phyloP scores from a whole-genome alignment of 2,797 vertebrate genomes.

The Pseudochromis fuscus region DNA sequence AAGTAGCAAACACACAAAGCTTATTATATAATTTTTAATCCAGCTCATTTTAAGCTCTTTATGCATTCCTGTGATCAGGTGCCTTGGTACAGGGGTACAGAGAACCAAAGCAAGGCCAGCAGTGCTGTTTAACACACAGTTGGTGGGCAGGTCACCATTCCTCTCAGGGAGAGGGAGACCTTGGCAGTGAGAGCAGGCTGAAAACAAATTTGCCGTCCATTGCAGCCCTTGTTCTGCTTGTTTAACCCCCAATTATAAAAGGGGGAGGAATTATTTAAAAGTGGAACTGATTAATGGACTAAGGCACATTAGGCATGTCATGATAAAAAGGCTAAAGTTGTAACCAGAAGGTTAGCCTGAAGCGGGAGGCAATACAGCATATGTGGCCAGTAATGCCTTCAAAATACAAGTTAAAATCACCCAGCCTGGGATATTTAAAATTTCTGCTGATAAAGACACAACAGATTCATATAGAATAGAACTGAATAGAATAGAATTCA shows the following conservation, averaged over 20 bases:
- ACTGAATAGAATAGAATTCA: no score
- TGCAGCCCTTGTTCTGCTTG: conserved; percentile 36
- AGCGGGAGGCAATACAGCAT: neutral
- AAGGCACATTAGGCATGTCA: neutral
- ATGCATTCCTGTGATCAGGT: conserved; percentile 67
- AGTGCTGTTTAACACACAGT: conserved; percentile 54
- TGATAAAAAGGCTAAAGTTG: conserved; percentile 14
- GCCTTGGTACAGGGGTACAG: conserved; percentile 50
- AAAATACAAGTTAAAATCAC: neutral
- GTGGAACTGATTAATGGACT: conserved; percentile 46
- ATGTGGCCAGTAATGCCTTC: conserved; percentile 8
- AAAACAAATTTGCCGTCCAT: conserved; percentile 41
- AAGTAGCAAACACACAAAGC: conserved; percentile 46
- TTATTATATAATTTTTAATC: conserved; percentile 73
- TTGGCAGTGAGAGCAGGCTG: conserved; percentile 40
- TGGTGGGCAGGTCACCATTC: conserved; percentile 52
- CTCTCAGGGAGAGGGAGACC: conserved; percentile 25
- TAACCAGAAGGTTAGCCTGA: conserved; percentile 13
- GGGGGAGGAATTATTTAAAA: conserved; percentile 28
- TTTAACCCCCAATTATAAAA: conserved; percentile 55
- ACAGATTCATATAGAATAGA: no score
- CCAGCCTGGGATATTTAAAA: no score
- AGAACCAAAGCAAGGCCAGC: conserved; percentile 41
- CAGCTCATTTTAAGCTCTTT: conserved; percentile 71
- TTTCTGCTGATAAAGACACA: no score